These are phyloP conservation scores for Meloidogyne floridensis DNA, from an alignment of 1,140 invertebrate species.

Conservation along the genomic window DNA sequence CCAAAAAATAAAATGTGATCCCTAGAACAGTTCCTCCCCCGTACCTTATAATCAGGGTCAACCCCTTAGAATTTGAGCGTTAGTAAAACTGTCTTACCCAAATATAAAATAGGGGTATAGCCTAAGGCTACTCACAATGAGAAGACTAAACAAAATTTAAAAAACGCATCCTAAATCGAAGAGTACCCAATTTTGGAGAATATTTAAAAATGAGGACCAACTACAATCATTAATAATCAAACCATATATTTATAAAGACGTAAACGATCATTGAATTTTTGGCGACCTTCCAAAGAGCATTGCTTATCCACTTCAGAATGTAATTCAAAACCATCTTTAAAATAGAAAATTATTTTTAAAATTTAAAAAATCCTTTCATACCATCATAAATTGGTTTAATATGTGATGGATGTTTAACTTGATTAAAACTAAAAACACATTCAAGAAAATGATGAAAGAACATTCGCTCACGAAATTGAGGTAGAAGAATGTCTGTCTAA, in stretches of 20 bases:
- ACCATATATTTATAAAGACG: constrained; percentile 54
- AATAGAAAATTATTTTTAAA: neutral
- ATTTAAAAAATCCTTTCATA: neutral
- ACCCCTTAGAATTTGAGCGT: no score
- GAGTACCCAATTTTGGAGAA: no score
- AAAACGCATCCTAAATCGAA: no score
- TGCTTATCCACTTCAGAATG: constrained; percentile 20
- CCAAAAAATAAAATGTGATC: no score
- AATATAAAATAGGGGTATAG: no score
- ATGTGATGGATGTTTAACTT: constrained; percentile 37
- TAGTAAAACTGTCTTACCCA: no score
- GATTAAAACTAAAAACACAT: constrained; percentile 67
- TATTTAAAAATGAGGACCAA: no score
- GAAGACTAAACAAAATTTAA: no score
- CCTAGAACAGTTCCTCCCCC: no score
- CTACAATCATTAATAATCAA: neutral
- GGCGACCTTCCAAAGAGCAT: constrained; percentile 32
- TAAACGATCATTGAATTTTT: constrained; percentile 37
- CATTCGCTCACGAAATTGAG: constrained; percentile 65
- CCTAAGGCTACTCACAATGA: no score
- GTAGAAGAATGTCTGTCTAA: constrained; percentile 62
- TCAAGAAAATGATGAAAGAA: constrained; percentile 68
- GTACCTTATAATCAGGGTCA: no score
- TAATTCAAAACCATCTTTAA: constrained; percentile 22
- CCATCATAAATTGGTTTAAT: neutral